Evolutionary conservation across 2,888 invertebrate species (phyloP), one percentile per base, ranked within the genome.

Genomic region (Vanessa cardui): DNA sequence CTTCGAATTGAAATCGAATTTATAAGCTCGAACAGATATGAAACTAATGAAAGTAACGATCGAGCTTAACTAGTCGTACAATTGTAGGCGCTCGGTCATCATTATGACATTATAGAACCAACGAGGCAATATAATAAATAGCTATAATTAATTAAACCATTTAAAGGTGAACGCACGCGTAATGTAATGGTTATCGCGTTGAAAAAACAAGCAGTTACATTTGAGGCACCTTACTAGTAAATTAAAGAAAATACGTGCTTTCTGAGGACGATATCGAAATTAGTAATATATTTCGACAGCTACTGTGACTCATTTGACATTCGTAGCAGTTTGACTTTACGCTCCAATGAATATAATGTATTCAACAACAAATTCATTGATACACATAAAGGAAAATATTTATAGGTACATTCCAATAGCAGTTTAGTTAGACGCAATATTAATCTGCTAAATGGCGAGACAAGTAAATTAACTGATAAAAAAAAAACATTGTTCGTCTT

Each of bases 161-260:
- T 50, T 44, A 39, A 56, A 66, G 70, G 70, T 70, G 68, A 70
- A 70, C 31, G 70, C 49, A 59, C 70, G 70, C 26, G 33, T 68
- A 68, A 70, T 67, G 68, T 63, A 49, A 66, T 58, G 58, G 58
- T 70, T 70, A 70, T 66, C 70, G 70, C 67, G 39, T n/a, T 64
- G 60, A 66, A 66, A 52, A 65, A 65, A 68, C 26, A 26, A 26
- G 46, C 63, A 61, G 69, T 47, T 52, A 59, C 44, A 62, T 62
- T 65, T 46, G 45, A 61, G 46, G 33, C 58, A 20, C 33, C 44
- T 59, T 69, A 33, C 65, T 62, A 62, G 33, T 46, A 26, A 56
- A 54, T 66, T 56, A 56, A 18, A 66, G 46, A 16, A 45, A 61
- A 54, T 60, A 66, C 46, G 16, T 61, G 44, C 45, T 45, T 56